phyloP scores from a whole-genome alignment of 2,797 vertebrate species.

The Huso huso region DNA sequence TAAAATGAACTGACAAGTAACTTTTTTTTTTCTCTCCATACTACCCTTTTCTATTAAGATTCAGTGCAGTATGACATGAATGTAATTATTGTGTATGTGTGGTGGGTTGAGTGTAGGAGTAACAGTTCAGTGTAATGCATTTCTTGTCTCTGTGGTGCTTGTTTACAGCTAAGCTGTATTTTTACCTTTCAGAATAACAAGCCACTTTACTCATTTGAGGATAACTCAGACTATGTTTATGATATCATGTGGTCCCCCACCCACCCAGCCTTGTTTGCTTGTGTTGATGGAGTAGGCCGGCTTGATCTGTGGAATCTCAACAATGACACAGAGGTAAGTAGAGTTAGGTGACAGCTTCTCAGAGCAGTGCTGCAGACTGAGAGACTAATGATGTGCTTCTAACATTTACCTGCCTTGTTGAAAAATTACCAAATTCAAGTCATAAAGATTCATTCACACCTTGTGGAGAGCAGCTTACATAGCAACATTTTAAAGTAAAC shows the following conservation, averaged over 20 bases:
- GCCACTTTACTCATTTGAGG: slow-evolving; percentile 94
- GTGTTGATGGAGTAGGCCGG: slow-evolving; percentile 88
- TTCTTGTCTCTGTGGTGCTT: not conserved
- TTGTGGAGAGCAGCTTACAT: not conserved
- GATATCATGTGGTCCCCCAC: slow-evolving; percentile 97
- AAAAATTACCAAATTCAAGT: not conserved
- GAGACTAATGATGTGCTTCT: not conserved
- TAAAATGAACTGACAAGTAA: not conserved
- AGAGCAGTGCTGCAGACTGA: not conserved
- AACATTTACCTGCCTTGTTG: not conserved
- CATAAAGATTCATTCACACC: not conserved
- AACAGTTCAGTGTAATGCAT: not conserved
- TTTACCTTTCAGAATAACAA: slow-evolving; percentile 78
- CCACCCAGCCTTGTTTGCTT: slow-evolving; percentile 88
- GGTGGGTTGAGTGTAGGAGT: not conserved
- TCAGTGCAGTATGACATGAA: too few species aligned
- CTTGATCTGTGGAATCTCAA: slow-evolving; percentile 96
- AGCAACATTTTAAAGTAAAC: not conserved
- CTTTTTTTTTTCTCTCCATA: not conserved
- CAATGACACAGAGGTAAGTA: slow-evolving; percentile 88
- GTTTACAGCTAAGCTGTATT: slow-evolving; percentile 3
- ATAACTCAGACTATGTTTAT: slow-evolving; percentile 94
- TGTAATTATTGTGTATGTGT: not conserved
- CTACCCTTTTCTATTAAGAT: too few species aligned
- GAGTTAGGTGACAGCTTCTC: not conserved